Base-by-base conservation (phyloP, 2,888 invertebrate genomes). In the Copidosoma aretas region DNA sequence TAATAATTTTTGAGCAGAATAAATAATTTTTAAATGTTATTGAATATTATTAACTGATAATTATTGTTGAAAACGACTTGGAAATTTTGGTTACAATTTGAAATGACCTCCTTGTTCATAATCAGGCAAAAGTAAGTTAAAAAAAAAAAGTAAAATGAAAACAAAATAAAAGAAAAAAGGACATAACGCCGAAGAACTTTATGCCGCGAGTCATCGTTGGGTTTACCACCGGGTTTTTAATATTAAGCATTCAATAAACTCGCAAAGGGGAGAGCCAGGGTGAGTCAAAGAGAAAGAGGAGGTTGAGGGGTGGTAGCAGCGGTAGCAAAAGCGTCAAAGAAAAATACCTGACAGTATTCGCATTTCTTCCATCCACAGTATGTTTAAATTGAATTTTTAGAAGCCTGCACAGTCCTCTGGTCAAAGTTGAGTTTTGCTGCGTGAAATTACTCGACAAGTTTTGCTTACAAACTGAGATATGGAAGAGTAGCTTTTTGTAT, bases 351-450 rank as follows among this genome's bases (percentile, higher is more conserved):
- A 53, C 46, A 57, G 58, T 32, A 51, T 60, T 64, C 15, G 58
- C 43, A 59, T 61, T 69, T 64, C 49, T 51, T 32, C 24, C 14
- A n/a, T 1, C 49, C 56, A 46, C 61, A 64, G 65, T 65, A 69
- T 69, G 65, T 69, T 69, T 65, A 65, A 69, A 69, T 69, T 65
- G 65, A 61, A 69, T 69, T 69, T 65, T 64, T 69, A 14, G 25
- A 32, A 32, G 25, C 53, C 15, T 19, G 32, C 32, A 57, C 43
- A 54, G 43, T 39, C 22, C 39, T 57, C 5, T 21, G 43, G 22
- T 19, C 22, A 22, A 53, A 22, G 53, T 22, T 53, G 1, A 8
- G 32, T 8, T 32, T 5, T 32, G 32, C 32, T 32, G 32, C 8
- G 4, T 19, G 19, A 63, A 68, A 68, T 68, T 64, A 68, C 8